phyloP scores from a whole-genome alignment of 2,797 vertebrate species.

The Heliangelus exortis region DNA sequence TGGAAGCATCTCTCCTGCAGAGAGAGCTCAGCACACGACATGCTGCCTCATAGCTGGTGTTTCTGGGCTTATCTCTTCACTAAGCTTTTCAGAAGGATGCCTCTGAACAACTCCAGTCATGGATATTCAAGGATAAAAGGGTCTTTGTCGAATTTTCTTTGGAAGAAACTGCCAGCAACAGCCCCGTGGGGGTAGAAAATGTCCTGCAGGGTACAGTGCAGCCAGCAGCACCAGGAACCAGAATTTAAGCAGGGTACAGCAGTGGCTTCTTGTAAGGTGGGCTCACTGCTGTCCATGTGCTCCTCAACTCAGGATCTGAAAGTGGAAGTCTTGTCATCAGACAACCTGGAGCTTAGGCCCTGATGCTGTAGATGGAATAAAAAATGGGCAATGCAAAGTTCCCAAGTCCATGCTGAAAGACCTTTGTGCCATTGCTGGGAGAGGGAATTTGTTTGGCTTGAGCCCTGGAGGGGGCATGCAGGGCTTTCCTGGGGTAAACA shows the following conservation, averaged over 20 bases:
- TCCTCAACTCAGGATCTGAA: neutral
- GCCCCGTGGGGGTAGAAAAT: neutral
- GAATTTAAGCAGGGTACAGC: neutral
- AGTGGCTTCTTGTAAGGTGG: neutral
- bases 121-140: neutral
- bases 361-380: neutral
- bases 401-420: neutral
- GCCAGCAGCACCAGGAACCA: neutral
- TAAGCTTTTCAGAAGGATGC: neutral
- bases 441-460: neutral
- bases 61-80: neutral
- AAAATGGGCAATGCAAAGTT: neutral
- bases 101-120: neutral
- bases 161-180: neutral
- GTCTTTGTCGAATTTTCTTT: neutral
- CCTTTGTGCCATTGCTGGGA: neutral
- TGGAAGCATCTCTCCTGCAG: neutral
- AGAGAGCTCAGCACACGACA: neutral
- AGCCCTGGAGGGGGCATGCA: neutral
- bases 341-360: neutral
- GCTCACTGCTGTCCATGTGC: neutral
- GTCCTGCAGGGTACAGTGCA: neutral
- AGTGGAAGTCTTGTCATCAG: neutral
- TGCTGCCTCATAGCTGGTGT: neutral
- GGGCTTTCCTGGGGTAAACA: slow-evolving; percentile 52